Conservation (phyloP, 2,888 invertebrate genomes). For the Polydrusus tereticollis region DNA sequence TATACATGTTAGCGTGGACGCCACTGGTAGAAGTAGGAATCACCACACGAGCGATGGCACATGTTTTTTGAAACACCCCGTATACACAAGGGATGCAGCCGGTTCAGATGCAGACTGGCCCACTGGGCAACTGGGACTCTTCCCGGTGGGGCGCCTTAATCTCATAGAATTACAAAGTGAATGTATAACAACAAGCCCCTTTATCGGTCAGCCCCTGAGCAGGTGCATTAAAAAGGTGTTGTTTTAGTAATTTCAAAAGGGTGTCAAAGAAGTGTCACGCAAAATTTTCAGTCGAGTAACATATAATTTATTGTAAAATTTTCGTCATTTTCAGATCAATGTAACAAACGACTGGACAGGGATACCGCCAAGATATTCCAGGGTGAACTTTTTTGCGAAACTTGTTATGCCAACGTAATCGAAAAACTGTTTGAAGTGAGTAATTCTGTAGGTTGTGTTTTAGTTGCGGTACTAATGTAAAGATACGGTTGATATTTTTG, state of each 20-base stretch:
- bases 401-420: conserved; percentile 49
- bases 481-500: neutral
- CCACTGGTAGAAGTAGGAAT: too few species aligned
- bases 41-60: too few species aligned
- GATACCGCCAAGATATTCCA: conserved; percentile 56
- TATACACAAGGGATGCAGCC: too few species aligned
- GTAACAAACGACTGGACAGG: conserved; percentile 53
- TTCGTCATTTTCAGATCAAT: conserved; percentile 52
- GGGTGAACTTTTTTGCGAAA: conserved; percentile 57
- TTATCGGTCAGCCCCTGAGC: too few species aligned
- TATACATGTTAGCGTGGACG: too few species aligned
- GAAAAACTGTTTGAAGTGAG: conserved; percentile 50
- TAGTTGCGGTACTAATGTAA: neutral
- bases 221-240: conserved; percentile 8
- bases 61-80: too few species aligned
- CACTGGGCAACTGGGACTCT: too few species aligned
- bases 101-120: too few species aligned
- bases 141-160: too few species aligned
- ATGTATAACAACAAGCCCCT: too few species aligned
- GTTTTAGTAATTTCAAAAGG: conserved; percentile 2
- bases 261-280: neutral
- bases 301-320: conserved; percentile 3
- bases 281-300: conserved; percentile 8
- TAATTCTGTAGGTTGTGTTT: neutral
- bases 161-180: too few species aligned